Evolutionary conservation across 2,888 invertebrate genomes (phyloP), one percentile per base, ranked within the genome.

Genomic region (Terebella lapidaria): DNA sequence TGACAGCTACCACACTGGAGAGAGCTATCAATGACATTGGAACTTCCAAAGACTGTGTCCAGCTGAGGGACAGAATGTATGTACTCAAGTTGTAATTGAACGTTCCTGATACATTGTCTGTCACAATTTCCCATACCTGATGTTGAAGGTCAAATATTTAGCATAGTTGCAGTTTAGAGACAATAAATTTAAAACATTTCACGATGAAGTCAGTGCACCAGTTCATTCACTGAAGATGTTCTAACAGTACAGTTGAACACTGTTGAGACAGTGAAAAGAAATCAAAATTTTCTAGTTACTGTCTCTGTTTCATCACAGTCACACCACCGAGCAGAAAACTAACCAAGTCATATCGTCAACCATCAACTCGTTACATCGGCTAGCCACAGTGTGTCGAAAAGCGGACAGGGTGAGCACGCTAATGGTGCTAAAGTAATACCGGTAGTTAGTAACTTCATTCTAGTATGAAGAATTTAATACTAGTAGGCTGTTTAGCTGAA

Each of bases 31-130:
- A 71, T 59, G 65, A 67, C 18, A 71, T 78, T 54, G 77, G 76
- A 22, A 74, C 76, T 52, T 70, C 72, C 3, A 71, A 72, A 59
- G 78, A 78, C 63, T 72, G 71, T 58, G 64, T 66, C 26, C 69
- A 71, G 54, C 67, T 73, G 3, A 63, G 78, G 60, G 73, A 77
- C 47, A 75, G 70, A 70, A 72, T 78, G 78, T 77, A 68, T 71
- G 75, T 49, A 22, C 24, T 15, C 10, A n/a, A 35, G 10, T 35
- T 35, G 10, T 35, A 10, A 15, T 35, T 35, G 10, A n/a, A n/a
- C n/a, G n/a, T n/a, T n/a, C n/a, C n/a, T n/a, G n/a, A n/a, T n/a
- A n/a, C n/a, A n/a, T n/a, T n/a, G n/a, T 35, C 42, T 35, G n/a
- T 35, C 42, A n/a, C n/a, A n/a, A n/a, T n/a, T 35, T 35, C 10